A percentile compares a stretch with the other conserved stretches of the same genome.
Evolutionary conservation across 2,113 vertebrate species (phyloP).

Genomic region (Mesoclemmys tuberculata): DNA sequence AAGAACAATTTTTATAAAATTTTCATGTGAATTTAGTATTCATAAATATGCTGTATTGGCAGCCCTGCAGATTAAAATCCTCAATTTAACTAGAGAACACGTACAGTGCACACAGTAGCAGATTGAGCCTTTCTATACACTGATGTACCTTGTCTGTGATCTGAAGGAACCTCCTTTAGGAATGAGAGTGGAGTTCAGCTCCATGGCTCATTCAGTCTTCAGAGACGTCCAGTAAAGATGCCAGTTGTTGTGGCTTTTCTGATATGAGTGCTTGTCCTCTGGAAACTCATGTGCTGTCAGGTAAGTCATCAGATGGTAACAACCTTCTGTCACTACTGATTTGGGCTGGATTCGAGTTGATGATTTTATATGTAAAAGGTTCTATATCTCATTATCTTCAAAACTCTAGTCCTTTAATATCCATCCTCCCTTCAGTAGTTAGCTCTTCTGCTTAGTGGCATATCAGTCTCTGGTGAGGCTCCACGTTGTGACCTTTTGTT

Average conservation of each 20-base stretch:
- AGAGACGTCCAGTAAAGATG: neutral
- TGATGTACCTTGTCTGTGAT: neutral
- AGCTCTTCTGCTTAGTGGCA: neutral
- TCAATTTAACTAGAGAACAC: neutral
- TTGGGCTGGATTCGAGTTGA: neutral
- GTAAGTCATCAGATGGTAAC: accelerated
- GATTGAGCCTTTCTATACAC: neutral
- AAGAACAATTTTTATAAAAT: neutral
- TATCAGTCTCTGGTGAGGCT: neutral
- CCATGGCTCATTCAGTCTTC: neutral
- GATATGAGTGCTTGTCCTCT: neutral
- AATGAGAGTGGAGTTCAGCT: neutral
- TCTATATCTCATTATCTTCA: neutral
- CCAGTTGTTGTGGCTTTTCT: accelerated
- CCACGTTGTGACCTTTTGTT: neutral
- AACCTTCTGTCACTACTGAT: accelerated
- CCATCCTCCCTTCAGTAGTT: neutral
- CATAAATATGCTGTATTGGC: neutral
- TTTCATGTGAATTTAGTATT: neutral
- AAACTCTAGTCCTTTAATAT: neutral
- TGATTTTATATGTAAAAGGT: accelerated
- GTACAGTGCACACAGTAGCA: neutral
- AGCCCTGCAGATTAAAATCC: neutral
- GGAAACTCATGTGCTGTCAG: neutral
- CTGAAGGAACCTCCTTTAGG: neutral